Evolutionary conservation across 2,888 invertebrate genomes (phyloP), one percentile per base, ranked within the genome.

Genomic region (Frankliniella fusca): DNA sequence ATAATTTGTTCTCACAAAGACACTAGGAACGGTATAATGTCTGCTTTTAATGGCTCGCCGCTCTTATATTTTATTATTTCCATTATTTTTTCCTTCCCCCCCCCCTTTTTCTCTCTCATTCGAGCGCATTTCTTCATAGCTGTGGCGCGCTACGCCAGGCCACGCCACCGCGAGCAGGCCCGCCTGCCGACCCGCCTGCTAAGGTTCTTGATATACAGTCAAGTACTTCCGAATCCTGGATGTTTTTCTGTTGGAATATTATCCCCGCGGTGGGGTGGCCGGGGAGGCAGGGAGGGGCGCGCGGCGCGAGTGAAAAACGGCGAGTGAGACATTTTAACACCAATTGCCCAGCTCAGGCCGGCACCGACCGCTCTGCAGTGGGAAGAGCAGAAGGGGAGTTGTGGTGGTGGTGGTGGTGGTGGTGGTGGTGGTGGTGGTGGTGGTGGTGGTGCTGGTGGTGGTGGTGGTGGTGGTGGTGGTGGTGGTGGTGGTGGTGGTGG

Each of bases 1-100:
- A 76, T 76, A 76, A 76, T 76, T 76, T 76, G 70, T 76, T 76
- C 70, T 76, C 70, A 76, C 70, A 76, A 76, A 76, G 70, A 76
- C 70, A 76, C 70, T 27, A 76, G 70, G 70, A 76, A 76, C 70
- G 70, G 70, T 76, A 76, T 76, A 76, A 76, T 76, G 70, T 76
- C 70, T 76, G 70, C 70, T 76, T 76, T 76, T 76, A 76, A 76
- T 76, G 70, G 70, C 70, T 76, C 70, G 70, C 70, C 70, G 70
- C 70, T 76, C 70, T 76, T 76, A 76, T 76, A 76, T 76, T 76
- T 76, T 76, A 76, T 76, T 76, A 76, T 76, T 61, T 61, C 61
- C 61, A 61, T 61, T 61, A 61, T 61, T 61, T 61, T 61, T 61
- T 61, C 18, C 61, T 18, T 15, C 61, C 15, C 0, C 0, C 15